Evolutionary conservation across 2,113 vertebrate genomes (phyloP).

Genomic region (Hepsetus odoe): DNA sequence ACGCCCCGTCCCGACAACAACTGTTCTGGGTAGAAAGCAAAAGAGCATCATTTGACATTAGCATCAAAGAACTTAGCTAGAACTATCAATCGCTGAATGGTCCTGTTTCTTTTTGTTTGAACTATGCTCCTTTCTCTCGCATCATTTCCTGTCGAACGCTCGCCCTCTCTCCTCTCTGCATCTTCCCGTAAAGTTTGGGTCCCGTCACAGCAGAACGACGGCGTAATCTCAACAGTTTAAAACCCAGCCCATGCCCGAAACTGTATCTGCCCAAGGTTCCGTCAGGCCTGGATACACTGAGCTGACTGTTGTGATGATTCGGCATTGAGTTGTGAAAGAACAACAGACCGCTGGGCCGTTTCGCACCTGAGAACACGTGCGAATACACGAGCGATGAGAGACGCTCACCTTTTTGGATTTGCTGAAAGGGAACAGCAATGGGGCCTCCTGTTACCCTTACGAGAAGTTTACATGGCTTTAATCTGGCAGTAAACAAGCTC

Average conservation of each 20-base stretch:
- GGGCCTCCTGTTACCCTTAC: constrained; percentile 9
- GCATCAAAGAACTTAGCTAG: not conserved
- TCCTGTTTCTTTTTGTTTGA: not conserved
- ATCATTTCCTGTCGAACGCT: not conserved
- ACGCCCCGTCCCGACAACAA: not conserved
- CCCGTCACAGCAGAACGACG: constrained; percentile 15
- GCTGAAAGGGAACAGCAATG: constrained; percentile 23
- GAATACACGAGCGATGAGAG: not conserved
- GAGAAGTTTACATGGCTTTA: constrained; percentile 23
- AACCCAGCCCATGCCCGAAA: not conserved
- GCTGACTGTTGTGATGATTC: constrained; percentile 16
- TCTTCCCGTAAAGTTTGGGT: constrained; percentile 27
- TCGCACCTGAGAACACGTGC: constrained; percentile 11
- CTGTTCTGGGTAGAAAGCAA: not conserved
- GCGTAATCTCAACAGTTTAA: constrained; percentile 25
- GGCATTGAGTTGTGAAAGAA: constrained; percentile 23
- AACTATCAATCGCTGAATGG: constrained; percentile 17
- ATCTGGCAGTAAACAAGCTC: constrained; percentile 24
- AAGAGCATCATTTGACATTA: not conserved
- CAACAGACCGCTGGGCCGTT: not conserved
- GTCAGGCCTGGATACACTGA: constrained; percentile 8
- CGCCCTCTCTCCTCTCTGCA: constrained; percentile 22
- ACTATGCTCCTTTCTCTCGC: not conserved
- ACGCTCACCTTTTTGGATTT: not conserved
- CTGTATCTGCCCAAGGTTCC: constrained; percentile 22